Conservation (phyloP, 2,888 invertebrate genomes). For the Luffia ferchaultella region DNA sequence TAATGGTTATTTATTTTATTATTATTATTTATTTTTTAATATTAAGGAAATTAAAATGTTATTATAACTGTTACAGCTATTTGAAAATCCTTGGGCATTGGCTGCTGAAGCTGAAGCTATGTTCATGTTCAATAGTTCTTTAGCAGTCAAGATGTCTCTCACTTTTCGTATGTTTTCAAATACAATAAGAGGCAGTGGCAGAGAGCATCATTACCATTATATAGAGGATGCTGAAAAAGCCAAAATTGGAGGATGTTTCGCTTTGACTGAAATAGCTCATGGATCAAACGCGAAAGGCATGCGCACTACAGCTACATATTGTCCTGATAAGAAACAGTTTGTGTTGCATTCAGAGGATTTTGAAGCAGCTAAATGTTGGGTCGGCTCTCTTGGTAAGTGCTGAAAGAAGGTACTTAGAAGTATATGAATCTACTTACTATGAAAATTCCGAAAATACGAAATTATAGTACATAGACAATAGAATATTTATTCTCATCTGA, state of each 20-base stretch:
- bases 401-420: too few species aligned
- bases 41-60: too few species aligned
- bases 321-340: slow-evolving; percentile 77
- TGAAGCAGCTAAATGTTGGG: slow-evolving; percentile 94
- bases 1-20: too few species aligned
- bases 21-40: too few species aligned
- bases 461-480: too few species aligned
- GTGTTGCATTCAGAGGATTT: slow-evolving; percentile 86
- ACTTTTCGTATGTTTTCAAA: slow-evolving; percentile 74
- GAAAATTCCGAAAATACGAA: too few species aligned
- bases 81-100: slow-evolving; percentile 50
- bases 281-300: slow-evolving; percentile 91
- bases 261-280: slow-evolving; percentile 89
- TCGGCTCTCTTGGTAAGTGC: slow-evolving; percentile 74
- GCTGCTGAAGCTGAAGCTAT: slow-evolving; percentile 60
- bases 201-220: slow-evolving; percentile 66
- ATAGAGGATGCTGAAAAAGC: slow-evolving; percentile 44
- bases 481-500: too few species aligned
- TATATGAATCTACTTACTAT: too few species aligned
- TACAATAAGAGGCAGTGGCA: slow-evolving; percentile 71
- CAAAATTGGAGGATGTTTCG: slow-evolving; percentile 70
- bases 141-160: slow-evolving; percentile 72
- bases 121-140: slow-evolving; percentile 68
- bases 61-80: slow-evolving; percentile 52
- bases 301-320: slow-evolving; percentile 85